Evolutionary conservation across 2,888 invertebrate species (phyloP), one percentile per base, ranked within the genome.

Genomic region (Cremastinae sp.): DNA sequence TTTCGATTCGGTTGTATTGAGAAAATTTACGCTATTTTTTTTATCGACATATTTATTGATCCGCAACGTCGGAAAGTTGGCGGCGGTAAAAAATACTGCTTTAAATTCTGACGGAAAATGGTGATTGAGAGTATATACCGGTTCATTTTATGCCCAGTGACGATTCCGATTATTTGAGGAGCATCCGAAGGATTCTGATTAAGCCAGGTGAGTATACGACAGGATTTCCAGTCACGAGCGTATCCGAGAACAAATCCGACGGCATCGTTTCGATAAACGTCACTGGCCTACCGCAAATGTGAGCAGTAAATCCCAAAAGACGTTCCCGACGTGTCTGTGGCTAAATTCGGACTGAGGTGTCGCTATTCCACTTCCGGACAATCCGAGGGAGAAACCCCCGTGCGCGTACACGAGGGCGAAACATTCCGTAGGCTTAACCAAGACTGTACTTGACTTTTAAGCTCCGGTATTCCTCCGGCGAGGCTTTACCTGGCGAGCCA

Each of bases 291-390:
- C 76, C 76, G 53, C 76, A 76, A 76, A 76, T 76, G 76, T 76
- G 76, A 76, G 64, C 76, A 64, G 76, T 76, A 76, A 76, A 76
- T 76, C 76, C 76, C 76, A 73, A 76, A 76, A 76, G 76, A 76
- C 76, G 76, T 76, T 76, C 76, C 47, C 73, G 59, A 59, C 76
- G 69, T 73, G 68, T 73, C 64, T 76, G 76, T 62, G 74, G 74
- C 56, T 71, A 41, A 61, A 56, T 68, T 41, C 43, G 53, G 58
- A 51, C 47, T 22, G 62, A 58, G 70, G 61, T 61, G 62, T 70
- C 43, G 70, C 62, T 72, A 58, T 62, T 45, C 66, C 53, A 66
- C 74, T 77, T 70, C 62, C 65, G 70, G 70, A 53, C 70, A 69
- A 73, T 73, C 68, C 73, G 53, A 59, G 61, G 66, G 77, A 66